Evolutionary conservation across 1,140 invertebrate species (phyloP), one percentile per base, ranked within the genome.

Genomic region (Ganaspis sp.): DNA sequence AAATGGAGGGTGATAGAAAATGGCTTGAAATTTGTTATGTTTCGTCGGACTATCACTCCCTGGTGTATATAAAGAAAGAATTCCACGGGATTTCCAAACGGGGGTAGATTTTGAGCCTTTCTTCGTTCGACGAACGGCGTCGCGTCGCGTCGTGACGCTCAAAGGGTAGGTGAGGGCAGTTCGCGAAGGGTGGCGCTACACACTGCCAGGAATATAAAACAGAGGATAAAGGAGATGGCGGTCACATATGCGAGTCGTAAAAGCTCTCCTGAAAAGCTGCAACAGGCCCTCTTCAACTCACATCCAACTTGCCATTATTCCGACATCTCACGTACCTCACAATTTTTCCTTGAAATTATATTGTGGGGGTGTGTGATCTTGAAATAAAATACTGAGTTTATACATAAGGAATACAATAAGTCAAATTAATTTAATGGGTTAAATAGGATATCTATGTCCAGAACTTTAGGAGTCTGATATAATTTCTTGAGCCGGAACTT

Each of bases 41-140:
- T 88, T 85, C 86, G 86, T 87, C 80, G 82, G 86, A 81, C 84
- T 87, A 90, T 90, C 86, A 87, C 88, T 90, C 89, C 89, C 90
- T 80, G 84, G 88, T 86, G 90, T 87, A 88, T 90, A 88, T 87
- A 83, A 88, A 89, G 84, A 87, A 88, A 85, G 83, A 89, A 88
- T 89, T 88, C 77, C 82, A 76, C 72, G 81, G 84, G 78, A 77
- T 80, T 81, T 81, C 70, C 23, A 11, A 42, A 38, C 26, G 69
- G 74, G 79, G 75, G 34, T 21, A 19, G 42, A 58, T 64, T 64
- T 64, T 34, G 58, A 64, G 58, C 26, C 23, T n/a, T 64, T 15
- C 23, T 64, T 29, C 12, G 40, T 29, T 64, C 69, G 19, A 17
- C 9, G 45, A n/a, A 69, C 26, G 49, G 37, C 75, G 26, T 21